A percentile compares a stretch with the other conserved stretches of the same genome.
phyloP scores from a whole-genome alignment of 2,797 vertebrate genomes.

The Pseudotriccus pelzelni region DNA sequence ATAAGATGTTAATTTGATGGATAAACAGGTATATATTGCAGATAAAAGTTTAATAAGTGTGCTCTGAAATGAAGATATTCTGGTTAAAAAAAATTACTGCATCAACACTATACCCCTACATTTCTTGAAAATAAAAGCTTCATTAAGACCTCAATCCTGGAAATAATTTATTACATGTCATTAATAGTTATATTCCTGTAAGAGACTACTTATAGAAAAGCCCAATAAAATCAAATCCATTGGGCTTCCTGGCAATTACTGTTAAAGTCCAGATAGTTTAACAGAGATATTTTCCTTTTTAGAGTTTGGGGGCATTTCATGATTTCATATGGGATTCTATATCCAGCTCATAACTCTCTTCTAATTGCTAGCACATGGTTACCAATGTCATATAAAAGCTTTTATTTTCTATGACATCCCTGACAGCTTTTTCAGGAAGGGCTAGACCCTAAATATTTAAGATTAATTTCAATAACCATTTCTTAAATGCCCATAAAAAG shows the following conservation, averaged over 20 bases:
- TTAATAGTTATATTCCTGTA: not conserved
- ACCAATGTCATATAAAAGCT: constrained; percentile 18
- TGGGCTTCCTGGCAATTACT: not conserved
- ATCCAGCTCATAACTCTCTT: not conserved
- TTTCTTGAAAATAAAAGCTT: not conserved
- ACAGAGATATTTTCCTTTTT: not conserved
- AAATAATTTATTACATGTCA: constrained; percentile 4
- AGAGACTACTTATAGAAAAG: not conserved
- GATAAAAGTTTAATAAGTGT: not conserved
- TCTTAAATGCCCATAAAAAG: not conserved
- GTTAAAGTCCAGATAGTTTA: not conserved
- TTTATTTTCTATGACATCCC: constrained; percentile 12
- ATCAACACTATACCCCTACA: not conserved
- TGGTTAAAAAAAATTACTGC: not conserved
- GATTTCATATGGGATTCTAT: not conserved
- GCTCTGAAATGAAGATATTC: not conserved
- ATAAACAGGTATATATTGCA: not conserved
- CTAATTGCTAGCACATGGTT: not conserved
- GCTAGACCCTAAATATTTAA: not conserved
- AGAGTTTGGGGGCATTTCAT: not conserved
- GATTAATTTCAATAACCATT: not conserved
- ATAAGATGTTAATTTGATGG: not conserved
- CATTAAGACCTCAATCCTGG: not conserved
- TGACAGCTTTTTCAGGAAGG: not conserved
- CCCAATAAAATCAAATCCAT: not conserved